Evolutionary conservation across 2,113 vertebrate species (phyloP).

Genomic region (Mola mola): DNA sequence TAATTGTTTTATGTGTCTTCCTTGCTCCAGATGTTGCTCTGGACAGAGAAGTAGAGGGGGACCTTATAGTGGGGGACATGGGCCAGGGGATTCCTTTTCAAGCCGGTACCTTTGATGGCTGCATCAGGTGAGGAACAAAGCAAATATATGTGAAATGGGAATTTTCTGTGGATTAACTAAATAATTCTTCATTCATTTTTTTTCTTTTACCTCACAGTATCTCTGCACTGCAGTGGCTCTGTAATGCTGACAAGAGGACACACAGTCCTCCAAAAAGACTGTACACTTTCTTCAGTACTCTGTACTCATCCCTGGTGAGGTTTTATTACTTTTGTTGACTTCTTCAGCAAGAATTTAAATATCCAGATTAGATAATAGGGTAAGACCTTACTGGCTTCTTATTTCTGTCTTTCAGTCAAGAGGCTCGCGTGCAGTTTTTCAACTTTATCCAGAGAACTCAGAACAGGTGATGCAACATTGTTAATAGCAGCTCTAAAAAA

Average conservation of each 20-base stretch:
- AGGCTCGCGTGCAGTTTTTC: constrained; percentile 91
- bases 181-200: neutral
- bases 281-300: constrained; percentile 89
- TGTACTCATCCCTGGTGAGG: constrained; percentile 91
- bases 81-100: constrained; percentile 92
- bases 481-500: neutral
- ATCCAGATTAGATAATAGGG: neutral
- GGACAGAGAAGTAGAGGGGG: constrained; percentile 92
- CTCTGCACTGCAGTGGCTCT: constrained; percentile 97
- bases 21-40: constrained; percentile 86
- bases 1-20: neutral
- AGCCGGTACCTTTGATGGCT: constrained; percentile 92
- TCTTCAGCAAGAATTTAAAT: neutral
- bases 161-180: neutral
- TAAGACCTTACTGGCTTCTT: neutral
- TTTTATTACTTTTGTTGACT: neutral
- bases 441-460: constrained; percentile 94
- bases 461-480: constrained; percentile 85
- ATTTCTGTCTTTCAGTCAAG: constrained; percentile 79
- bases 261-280: constrained; percentile 92
- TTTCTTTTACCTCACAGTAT: constrained; percentile 80
- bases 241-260: constrained; percentile 92
- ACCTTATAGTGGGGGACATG: constrained; percentile 91
- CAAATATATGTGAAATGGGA: neutral
- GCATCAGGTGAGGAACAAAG: constrained; percentile 86